Evolutionary conservation across 2,888 invertebrate genomes (phyloP), one percentile per base, ranked within the genome.

Genomic region (Cistogaster globosa): DNA sequence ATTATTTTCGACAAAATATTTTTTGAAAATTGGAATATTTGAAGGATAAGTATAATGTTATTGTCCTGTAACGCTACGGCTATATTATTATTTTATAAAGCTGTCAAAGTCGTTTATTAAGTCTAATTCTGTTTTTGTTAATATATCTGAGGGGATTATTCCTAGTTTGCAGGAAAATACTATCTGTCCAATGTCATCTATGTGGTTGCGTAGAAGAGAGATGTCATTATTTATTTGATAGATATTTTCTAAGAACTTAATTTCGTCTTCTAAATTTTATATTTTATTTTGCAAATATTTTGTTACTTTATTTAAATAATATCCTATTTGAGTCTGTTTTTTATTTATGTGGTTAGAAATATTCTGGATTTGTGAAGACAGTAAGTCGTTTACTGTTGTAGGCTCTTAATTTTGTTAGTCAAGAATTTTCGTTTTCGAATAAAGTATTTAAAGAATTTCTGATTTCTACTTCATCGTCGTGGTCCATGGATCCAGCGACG

Each of bases 291-390:
- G 22, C 18, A 22, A 26, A 16, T 38, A 18, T 8, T 79, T 32
- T 63, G 71, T 79, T 14, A 86, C 68, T 48, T 65, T 67, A 57
- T 81, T 84, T 62, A 85, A 42, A 38, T 85, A 83, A 26, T 48
- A 77, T 62, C 69, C 72, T 63, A 86, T 82, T 60, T 53, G 38
- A 18, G 22, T 38, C 62, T 86, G 86, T 75, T 87, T 83, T 26
- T 71, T 65, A n/a, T 77, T 86, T 42, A 88, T 84, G 53, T 87
- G 86, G 18, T 55, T 71, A 4, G 86, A 86, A 42, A 88, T 87
- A 62, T 86, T 87, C n/a, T 75, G 72, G 53, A 86, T 88, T 85
- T 86, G 86, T 48, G 48, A 48, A 11, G 55, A 55, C 20, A 18
- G 7, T n/a, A 62, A 32, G 18, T n/a, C 36, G 16, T 48, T 62